A percentile compares a stretch with the other conserved stretches of the same genome.
phyloP scores from a whole-genome alignment of 2,888 invertebrate species.

The Spialia ferax region DNA sequence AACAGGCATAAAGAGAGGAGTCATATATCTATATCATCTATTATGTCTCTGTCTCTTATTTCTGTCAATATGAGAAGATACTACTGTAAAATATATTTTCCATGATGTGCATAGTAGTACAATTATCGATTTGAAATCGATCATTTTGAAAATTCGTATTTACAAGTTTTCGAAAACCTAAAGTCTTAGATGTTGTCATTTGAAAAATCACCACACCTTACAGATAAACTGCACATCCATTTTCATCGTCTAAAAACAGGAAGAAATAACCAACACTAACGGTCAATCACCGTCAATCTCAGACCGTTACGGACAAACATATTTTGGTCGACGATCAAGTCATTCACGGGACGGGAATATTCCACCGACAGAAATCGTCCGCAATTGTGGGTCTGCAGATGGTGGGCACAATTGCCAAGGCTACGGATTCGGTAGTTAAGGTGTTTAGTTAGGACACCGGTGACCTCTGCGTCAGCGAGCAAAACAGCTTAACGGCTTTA shows the following conservation, averaged over 20 bases:
- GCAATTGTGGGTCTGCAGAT: not conserved
- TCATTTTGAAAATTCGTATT: too few relatives aligned
- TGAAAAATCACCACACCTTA: too few relatives aligned
- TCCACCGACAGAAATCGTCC: not conserved
- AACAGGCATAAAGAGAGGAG: not conserved
- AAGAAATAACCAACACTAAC: too few relatives aligned
- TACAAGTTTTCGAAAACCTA: not conserved
- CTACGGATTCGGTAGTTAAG: conserved; percentile 5
- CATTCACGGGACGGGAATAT: not conserved
- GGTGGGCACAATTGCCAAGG: conserved; percentile 6
- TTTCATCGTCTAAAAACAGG: not conserved
- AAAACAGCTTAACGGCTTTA: not conserved
- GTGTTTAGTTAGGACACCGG: not conserved
- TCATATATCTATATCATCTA: too few relatives aligned
- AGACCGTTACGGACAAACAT: not conserved
- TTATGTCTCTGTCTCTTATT: not conserved
- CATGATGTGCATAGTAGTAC: too few relatives aligned
- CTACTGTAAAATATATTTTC: not conserved
- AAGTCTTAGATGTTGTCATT: too few relatives aligned
- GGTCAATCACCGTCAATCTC: not conserved
- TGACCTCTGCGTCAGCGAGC: not conserved
- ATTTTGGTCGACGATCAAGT: conserved; percentile 2
- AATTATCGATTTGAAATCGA: too few relatives aligned
- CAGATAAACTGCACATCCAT: not conserved
- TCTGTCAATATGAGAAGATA: not conserved